phyloP scores from a whole-genome alignment of 2,113 vertebrate genomes.

The Sinocyclocheilus rhinocerous region DNA sequence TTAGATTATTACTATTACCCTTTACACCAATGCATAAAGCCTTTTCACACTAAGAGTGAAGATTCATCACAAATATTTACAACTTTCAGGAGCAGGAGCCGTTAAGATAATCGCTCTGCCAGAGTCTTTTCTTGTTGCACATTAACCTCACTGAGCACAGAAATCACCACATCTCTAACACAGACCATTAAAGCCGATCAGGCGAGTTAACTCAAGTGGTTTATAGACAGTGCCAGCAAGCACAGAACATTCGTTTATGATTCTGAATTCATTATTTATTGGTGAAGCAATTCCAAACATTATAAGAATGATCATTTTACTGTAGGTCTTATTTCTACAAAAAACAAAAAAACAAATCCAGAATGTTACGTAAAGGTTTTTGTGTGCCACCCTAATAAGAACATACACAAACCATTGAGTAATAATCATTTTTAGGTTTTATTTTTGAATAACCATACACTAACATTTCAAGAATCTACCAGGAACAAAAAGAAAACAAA shows the following conservation, averaged over 20 bases:
- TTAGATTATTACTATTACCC: neutral
- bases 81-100: neutral
- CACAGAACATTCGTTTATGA: neutral
- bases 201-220: neutral
- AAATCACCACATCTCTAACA: neutral
- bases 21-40: neutral
- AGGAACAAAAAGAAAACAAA: neutral
- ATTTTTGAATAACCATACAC: neutral
- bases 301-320: neutral
- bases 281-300: neutral
- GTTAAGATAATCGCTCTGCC: neutral
- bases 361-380: neutral
- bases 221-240: neutral
- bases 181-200: neutral
- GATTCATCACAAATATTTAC: neutral
- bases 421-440: no score
- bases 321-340: neutral
- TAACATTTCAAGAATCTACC: neutral
- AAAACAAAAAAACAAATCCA: neutral
- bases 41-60: neutral
- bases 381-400: neutral
- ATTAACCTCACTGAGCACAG: conserved; percentile 2
- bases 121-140: neutral
- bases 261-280: neutral
- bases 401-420: no score